Evolutionary conservation across 2,888 invertebrate genomes (phyloP).

Genomic region (Hedya salicella): DNA sequence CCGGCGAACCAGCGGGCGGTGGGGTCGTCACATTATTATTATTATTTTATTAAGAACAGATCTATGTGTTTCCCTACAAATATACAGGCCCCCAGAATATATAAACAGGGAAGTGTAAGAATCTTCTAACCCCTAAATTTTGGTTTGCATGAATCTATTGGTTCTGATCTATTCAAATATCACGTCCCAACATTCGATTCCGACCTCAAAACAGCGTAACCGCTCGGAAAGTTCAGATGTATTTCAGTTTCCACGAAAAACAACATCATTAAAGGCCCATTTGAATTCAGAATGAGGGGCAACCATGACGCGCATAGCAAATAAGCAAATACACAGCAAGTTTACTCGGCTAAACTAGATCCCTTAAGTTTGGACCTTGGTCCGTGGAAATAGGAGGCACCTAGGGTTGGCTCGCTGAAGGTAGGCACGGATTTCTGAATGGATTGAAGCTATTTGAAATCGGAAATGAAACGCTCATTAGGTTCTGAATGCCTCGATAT

Average conservation of each 20-base stretch:
- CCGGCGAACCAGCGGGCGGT: too few species aligned
- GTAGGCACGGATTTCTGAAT: slow-evolving; percentile 54
- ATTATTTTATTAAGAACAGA: too few species aligned
- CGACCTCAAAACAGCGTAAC: background rate
- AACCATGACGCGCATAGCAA: slow-evolving; percentile 61
- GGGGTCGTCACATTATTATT: too few species aligned
- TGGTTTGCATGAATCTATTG: too few species aligned
- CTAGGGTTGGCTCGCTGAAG: slow-evolving; percentile 38
- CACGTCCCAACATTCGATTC: slow-evolving; percentile 22
- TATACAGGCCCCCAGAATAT: too few species aligned
- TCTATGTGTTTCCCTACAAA: too few species aligned
- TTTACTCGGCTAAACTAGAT: slow-evolving; percentile 43
- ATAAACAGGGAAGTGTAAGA: too few species aligned
- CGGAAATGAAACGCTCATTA: slow-evolving; percentile 63
- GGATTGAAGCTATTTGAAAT: slow-evolving; percentile 59
- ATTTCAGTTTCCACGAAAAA: slow-evolving; percentile 54
- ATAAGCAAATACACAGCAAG: slow-evolving; percentile 50
- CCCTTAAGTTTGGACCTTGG: slow-evolving; percentile 46
- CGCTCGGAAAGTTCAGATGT: slow-evolving; percentile 32
- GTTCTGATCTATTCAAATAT: slow-evolving; percentile 17
- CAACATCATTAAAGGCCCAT: slow-evolving; percentile 64
- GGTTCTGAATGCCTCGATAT: slow-evolving; percentile 54
- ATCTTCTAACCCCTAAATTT: too few species aligned
- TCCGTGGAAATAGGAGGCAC: slow-evolving; percentile 45
- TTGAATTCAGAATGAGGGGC: slow-evolving; percentile 59